Conservation (phyloP, 1,140 invertebrate species). For the Pissodes strobi region DNA sequence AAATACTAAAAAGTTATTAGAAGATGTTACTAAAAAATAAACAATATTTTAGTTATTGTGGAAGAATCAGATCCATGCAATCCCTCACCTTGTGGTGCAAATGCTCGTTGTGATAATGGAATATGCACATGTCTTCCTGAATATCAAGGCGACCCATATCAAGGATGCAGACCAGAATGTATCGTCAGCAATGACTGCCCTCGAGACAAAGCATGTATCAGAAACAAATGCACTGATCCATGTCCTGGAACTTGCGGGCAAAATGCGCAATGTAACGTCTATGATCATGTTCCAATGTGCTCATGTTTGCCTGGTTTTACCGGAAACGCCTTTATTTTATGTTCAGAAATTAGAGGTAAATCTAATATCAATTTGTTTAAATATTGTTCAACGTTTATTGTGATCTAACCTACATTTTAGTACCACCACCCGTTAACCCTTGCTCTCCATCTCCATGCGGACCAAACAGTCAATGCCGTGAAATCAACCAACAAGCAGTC, state of each 20-base stretch:
- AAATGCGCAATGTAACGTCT: slow-evolving; percentile 66
- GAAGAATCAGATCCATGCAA: slow-evolving; percentile 64
- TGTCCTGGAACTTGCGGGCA: slow-evolving; percentile 73
- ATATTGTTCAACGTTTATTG: neutral
- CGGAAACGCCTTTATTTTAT: slow-evolving; percentile 66
- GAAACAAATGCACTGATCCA: slow-evolving; percentile 73
- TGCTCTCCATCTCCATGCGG: slow-evolving; percentile 63
- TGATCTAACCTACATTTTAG: slow-evolving; percentile 31
- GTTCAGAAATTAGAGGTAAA: slow-evolving; percentile 46
- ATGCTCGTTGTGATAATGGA: slow-evolving; percentile 64
- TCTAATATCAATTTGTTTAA: slow-evolving; percentile 4
- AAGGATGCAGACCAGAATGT: slow-evolving; percentile 71
- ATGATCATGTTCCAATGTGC: slow-evolving; percentile 71
- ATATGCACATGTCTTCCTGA: slow-evolving; percentile 57
- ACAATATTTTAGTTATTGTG: slow-evolving; percentile 33
- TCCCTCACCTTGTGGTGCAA: slow-evolving; percentile 73
- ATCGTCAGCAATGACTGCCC: slow-evolving; percentile 70
- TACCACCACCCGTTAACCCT: slow-evolving; percentile 51
- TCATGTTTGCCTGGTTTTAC: slow-evolving; percentile 63
- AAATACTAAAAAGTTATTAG: neutral
- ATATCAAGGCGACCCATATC: slow-evolving; percentile 60
- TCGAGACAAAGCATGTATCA: slow-evolving; percentile 67
- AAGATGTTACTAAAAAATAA: neutral
- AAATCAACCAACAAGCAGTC: slow-evolving; percentile 68
- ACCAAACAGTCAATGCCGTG: slow-evolving; percentile 73